These are phyloP conservation scores for Tortricodes alternella DNA, from an alignment of 2,888 invertebrate genomes.

Conservation along the genomic window DNA sequence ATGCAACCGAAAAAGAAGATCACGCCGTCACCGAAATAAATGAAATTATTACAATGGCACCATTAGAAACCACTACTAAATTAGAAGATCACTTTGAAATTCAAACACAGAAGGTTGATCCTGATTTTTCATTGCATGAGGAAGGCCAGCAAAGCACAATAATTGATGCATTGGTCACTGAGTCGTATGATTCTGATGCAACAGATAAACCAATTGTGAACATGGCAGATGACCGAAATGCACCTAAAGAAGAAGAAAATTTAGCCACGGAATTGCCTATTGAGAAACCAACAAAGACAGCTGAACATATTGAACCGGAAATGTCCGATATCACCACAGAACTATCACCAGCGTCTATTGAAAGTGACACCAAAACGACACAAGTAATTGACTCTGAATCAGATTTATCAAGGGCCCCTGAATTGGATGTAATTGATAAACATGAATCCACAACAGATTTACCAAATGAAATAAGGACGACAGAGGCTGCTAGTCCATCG, in stretches of 20 bases:
- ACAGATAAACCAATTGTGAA: neutral
- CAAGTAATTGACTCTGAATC: conserved; percentile 30
- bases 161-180: conserved; percentile 9
- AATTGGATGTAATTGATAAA: conserved; percentile 10
- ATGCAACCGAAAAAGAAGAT: neutral
- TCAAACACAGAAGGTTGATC: conserved; percentile 9
- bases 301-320: conserved; percentile 12
- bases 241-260: conserved; percentile 8
- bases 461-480: conserved; percentile 20
- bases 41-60: conserved; percentile 19
- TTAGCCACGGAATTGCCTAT: conserved; percentile 12
- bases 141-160: neutral
- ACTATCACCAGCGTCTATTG: conserved; percentile 17
- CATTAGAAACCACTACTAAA: conserved; percentile 27
- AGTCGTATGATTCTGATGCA: neutral
- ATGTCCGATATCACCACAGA: conserved; percentile 12
- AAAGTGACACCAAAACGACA: conserved; percentile 24
- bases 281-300: neutral
- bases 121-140: conserved; percentile 9
- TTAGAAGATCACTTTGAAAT: conserved; percentile 14
- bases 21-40: conserved; percentile 9
- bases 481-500: conserved; percentile 14
- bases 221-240: neutral
- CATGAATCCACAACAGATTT: conserved; percentile 19
- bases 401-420: conserved; percentile 5